These are phyloP conservation scores for Mallateleia sp. DNA, from an alignment of 2,888 invertebrate genomes.

Conservation along the genomic window DNA sequence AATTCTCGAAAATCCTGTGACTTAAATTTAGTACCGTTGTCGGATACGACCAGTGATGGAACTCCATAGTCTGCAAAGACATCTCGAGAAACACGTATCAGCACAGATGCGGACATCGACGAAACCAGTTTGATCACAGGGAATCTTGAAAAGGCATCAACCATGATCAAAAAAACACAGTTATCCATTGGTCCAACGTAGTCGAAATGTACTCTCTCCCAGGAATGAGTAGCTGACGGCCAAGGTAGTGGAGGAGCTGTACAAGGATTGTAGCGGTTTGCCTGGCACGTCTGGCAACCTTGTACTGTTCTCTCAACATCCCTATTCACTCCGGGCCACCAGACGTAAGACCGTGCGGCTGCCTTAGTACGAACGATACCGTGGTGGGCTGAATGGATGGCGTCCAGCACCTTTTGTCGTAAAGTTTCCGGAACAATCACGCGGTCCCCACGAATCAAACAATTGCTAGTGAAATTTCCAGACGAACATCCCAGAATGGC, in stretches of 20 bases:
- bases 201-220: slow-evolving; percentile 19
- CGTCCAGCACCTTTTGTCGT: background rate
- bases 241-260: background rate
- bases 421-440: background rate
- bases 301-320: too few relatives aligned
- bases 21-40: slow-evolving; percentile 1
- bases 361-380: slow-evolving; percentile 76
- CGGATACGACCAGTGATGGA: background rate
- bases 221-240: background rate
- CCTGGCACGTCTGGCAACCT: background rate
- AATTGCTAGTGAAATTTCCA: background rate
- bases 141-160: slow-evolving; percentile 11
- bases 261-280: background rate
- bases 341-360: slow-evolving; percentile 77
- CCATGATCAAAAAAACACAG: background rate
- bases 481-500: background rate
- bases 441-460: background rate
- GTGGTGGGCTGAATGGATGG: background rate
- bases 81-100: background rate
- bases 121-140: background rate
- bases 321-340: slow-evolving; percentile 63
- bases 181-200: background rate
- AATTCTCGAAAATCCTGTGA: background rate
- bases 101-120: slow-evolving; percentile 15
- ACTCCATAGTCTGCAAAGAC: slow-evolving; percentile 1